These are phyloP conservation scores for Lithophane socia DNA, from an alignment of 2,888 invertebrate genomes.

Conservation along the genomic window DNA sequence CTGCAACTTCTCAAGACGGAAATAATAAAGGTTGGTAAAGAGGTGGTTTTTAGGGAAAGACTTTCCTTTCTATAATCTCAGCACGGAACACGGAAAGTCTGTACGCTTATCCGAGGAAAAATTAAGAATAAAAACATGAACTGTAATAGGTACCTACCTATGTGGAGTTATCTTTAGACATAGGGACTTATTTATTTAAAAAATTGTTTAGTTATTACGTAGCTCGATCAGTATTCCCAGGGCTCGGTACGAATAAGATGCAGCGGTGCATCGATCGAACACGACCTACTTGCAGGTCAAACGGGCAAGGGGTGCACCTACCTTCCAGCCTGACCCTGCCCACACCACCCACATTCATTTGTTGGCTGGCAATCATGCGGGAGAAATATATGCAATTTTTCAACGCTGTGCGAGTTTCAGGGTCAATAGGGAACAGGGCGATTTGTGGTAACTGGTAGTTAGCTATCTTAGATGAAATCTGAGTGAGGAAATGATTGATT, in stretches of 20 bases:
- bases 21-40: background rate
- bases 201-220: conserved; percentile 3
- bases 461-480: background rate
- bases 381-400: conserved; percentile 22
- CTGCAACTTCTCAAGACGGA: background rate
- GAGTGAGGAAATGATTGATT: background rate
- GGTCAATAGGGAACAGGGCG: background rate
- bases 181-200: background rate
- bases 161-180: background rate
- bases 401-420: conserved; percentile 19
- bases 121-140: too few species aligned
- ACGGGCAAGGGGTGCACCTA: conserved; percentile 60
- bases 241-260: conserved; percentile 72
- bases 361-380: conserved; percentile 26
- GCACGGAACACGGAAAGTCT: background rate
- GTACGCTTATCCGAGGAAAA: background rate
- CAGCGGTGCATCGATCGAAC: conserved; percentile 81
- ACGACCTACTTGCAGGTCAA: conserved; percentile 87
- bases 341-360: conserved; percentile 38
- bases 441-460: background rate
- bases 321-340: conserved; percentile 41
- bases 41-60: background rate
- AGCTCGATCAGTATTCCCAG: conserved; percentile 27
- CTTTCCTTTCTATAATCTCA: too few species aligned
- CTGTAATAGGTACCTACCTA: background rate